Base-by-base conservation (phyloP, 2,888 invertebrate species). In the Notodonta ziczac region DNA sequence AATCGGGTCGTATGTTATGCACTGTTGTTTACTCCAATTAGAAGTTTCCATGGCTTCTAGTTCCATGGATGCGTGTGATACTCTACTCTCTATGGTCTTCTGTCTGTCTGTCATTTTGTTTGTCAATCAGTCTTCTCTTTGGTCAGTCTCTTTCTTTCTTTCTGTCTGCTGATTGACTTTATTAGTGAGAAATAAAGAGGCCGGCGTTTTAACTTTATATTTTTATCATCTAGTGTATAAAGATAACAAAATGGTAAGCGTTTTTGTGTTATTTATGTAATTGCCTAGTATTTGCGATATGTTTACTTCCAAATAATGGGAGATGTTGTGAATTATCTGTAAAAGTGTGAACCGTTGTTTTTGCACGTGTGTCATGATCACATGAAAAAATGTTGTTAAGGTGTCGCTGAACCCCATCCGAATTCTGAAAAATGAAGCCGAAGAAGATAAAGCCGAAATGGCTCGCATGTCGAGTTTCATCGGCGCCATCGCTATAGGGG, bases 401-500 rank as follows among this genome's bases (percentile, higher is more conserved):
- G 96, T 97, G 81, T 97, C 98, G 69, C 92, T 99, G 74, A 98
- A 99, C 93, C 98, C 99, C 59, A 97, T 99, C 48, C 96, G 98
- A 89, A 97, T 99, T 83, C 94, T 99, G 76, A 99, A 98, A 90
- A 96, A 97, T 94, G 98, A 99, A 75, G 99, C 99, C 0, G 99
- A 99, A 87, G 99, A 99, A 91, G 99, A 99, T 88, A 99, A 98
- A 85, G 98, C 97, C 24, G 99, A 99, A 91, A 97, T 97, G 81
- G 99, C 99, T 80, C 97, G 99, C 63, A 94, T 99, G 94, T 99
- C 99, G 65, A 98, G 98, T 78, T 99, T 99, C 87, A 97, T 99
- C 72, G 99, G 99, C 59, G 99, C 99, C 24, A 99, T 99, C 79
- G 99, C 99, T 13, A 98, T 99, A 81, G 99, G 99, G 42, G 99